Evolutionary conservation across 2,888 invertebrate species (phyloP).

Genomic region (Trypoxylon attenuatum): DNA sequence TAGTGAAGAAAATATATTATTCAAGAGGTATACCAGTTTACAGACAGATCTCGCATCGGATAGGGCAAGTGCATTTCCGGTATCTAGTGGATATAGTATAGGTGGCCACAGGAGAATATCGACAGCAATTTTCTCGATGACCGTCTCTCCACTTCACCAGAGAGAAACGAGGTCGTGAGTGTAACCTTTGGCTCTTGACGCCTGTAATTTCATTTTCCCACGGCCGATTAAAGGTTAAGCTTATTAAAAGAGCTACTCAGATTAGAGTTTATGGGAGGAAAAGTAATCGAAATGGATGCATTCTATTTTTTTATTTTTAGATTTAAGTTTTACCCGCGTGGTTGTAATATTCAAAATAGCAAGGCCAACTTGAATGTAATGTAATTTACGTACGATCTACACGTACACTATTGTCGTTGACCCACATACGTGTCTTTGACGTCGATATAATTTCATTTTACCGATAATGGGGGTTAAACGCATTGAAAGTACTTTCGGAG

Average conservation of each 20-base stretch:
- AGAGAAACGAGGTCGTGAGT: conserved; percentile 4
- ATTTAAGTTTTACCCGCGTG: no score
- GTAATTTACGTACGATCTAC: neutral
- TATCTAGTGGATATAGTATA: no score
- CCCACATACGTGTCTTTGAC: neutral
- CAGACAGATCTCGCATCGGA: conserved; percentile 15
- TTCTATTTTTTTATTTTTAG: neutral
- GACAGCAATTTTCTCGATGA: conserved; percentile 20
- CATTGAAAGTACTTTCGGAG: conserved; percentile 7
- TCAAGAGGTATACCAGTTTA: conserved; percentile 5
- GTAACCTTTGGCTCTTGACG: conserved; percentile 17
- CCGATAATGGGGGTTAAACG: conserved; percentile 21
- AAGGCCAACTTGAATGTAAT: no score
- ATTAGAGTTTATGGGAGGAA: neutral
- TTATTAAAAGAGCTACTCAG: neutral
- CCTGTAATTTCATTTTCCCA: conserved; percentile 12
- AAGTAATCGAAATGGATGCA: neutral
- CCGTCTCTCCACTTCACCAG: neutral
- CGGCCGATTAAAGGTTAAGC: conserved; percentile 17
- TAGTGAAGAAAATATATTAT: conserved; percentile 25
- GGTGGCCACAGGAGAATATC: conserved; percentile 4
- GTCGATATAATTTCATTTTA: conserved; percentile 22
- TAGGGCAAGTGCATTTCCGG: neutral
- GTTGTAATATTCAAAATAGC: no score
- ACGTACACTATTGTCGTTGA: neutral